phyloP scores from a whole-genome alignment of 2,888 invertebrate genomes.

The Esperia sulphurella region DNA sequence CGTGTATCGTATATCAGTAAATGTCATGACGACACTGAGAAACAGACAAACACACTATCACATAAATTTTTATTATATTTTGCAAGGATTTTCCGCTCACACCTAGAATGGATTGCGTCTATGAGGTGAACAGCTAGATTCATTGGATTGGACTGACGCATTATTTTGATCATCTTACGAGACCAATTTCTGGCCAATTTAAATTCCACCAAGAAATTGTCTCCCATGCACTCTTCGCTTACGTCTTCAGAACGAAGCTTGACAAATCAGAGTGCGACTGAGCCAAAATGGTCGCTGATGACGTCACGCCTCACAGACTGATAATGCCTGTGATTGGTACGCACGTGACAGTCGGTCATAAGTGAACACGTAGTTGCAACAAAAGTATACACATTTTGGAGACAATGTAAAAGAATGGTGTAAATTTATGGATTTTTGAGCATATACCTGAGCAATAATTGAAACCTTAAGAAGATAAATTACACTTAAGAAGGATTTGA shows the following conservation, averaged over 20 bases:
- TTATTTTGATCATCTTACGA: neutral
- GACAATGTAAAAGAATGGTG: neutral
- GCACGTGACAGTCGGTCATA: slow-evolving; percentile 44
- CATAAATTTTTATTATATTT: no score
- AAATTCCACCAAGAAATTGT: slow-evolving; percentile 12
- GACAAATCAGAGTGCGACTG: slow-evolving; percentile 35
- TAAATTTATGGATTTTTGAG: no score
- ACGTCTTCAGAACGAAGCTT: slow-evolving; percentile 16
- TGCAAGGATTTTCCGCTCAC: no score
- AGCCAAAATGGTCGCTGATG: slow-evolving; percentile 38
- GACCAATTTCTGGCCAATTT: slow-evolving; percentile 3
- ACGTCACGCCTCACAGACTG: slow-evolving; percentile 62
- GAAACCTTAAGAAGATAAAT: no score
- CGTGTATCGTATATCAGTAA: no score
- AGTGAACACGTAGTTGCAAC: slow-evolving; percentile 28
- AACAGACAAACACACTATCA: no score
- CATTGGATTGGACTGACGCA: neutral
- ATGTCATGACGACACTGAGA: no score
- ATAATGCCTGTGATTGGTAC: slow-evolving; percentile 47
- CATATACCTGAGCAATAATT: no score
- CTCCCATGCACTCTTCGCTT: slow-evolving; percentile 10
- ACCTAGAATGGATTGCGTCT: no score
- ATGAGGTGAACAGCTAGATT: no score
- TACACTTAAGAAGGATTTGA: no score
- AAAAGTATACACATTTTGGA: slow-evolving; percentile 9